Conservation (phyloP, 2,888 invertebrate genomes). For the Stenchaetothrips biformis region DNA sequence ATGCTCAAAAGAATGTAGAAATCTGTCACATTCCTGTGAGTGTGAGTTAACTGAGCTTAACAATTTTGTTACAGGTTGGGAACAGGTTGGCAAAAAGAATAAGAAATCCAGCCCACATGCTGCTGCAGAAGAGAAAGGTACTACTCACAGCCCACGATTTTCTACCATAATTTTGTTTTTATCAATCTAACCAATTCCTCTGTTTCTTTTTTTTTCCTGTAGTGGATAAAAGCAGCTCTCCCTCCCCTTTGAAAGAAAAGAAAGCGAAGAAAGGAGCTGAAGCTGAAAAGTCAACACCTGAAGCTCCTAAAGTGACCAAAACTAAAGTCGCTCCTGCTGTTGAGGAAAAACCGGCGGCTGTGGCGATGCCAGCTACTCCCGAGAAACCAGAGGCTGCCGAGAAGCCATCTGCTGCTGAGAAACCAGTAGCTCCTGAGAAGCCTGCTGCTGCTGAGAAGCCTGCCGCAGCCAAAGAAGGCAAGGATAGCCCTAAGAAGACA, state of each 20-base stretch:
- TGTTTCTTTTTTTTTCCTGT: neutral
- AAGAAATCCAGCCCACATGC: slow-evolving; percentile 46
- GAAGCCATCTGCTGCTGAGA: neutral
- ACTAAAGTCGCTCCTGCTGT: neutral
- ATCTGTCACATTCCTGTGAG: no score
- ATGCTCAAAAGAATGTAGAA: no score
- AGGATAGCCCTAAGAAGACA: slow-evolving; percentile 27
- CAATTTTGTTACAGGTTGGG: slow-evolving; percentile 16
- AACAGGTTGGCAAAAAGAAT: slow-evolving; percentile 35
- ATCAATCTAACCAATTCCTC: neutral
- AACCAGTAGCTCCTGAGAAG: neutral
- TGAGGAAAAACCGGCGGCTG: neutral
- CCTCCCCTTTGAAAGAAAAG: slow-evolving; percentile 47
- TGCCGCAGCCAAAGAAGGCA: neutral
- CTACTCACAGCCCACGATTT: neutral
- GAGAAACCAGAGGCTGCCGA: neutral
- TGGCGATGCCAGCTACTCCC: neutral
- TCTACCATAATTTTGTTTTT: neutral
- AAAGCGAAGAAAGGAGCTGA: slow-evolving; percentile 45
- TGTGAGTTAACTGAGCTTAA: no score
- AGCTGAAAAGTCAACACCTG: slow-evolving; percentile 29
- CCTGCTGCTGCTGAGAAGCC: neutral
- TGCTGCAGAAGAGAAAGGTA: slow-evolving; percentile 46
- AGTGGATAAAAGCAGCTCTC: neutral
- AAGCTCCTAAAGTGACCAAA: neutral